These are phyloP conservation scores for Gerris lacustris DNA, from an alignment of 2,888 invertebrate genomes.

Conservation along the genomic window DNA sequence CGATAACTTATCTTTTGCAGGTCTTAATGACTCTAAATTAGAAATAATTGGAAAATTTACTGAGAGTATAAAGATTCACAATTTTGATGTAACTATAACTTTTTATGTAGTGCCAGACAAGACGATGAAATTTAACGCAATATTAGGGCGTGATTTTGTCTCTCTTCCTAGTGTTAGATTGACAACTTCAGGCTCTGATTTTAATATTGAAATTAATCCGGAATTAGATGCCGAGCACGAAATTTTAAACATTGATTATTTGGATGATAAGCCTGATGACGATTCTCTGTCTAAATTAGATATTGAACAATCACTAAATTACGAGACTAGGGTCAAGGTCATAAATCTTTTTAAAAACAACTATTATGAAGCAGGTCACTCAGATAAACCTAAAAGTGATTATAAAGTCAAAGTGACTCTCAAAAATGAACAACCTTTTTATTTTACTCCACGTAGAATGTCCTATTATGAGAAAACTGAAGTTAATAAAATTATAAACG, in stretches of 20 bases:
- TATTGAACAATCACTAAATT: background rate
- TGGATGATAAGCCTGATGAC: background rate
- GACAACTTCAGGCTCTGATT: background rate
- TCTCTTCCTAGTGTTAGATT: background rate
- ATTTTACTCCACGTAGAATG: slow-evolving; percentile 12
- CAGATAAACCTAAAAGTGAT: background rate
- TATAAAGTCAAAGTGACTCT: slow-evolving; percentile 12
- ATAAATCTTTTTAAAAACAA: background rate
- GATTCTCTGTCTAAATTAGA: background rate
- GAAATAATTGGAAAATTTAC: background rate
- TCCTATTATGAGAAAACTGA: slow-evolving; percentile 8
- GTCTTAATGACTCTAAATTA: background rate
- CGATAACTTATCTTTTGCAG: background rate
- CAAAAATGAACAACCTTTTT: slow-evolving; percentile 5
- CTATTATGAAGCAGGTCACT: background rate
- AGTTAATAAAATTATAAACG: slow-evolving; percentile 9
- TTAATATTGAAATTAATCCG: background rate
- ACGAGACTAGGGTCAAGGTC: background rate
- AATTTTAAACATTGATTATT: background rate
- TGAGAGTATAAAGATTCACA: background rate
- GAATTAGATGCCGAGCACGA: background rate
- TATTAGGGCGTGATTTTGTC: background rate
- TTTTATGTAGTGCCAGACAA: background rate
- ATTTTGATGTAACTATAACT: background rate
- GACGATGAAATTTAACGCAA: background rate